Base-by-base conservation (phyloP, 2,113 vertebrate species). In the Taurulus bubalis region DNA sequence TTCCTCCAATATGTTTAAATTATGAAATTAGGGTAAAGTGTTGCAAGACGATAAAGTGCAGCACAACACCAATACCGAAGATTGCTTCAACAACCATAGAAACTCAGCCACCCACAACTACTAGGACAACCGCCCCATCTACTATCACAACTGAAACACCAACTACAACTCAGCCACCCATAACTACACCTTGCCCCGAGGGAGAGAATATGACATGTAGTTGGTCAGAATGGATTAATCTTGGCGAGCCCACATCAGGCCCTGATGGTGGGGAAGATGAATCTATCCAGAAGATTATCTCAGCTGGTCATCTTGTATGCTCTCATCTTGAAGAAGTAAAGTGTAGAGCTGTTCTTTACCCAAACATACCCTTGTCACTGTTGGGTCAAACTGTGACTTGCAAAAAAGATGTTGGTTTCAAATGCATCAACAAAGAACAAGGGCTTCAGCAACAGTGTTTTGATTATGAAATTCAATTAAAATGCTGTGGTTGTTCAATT, bases 401-500 rank as follows among this genome's bases (percentile, higher is more conserved):
- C 8, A 71, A 92, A 0, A 45, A 70, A 36, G 0, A 67, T 16
- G 75, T 85, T 15, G 90, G 88, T 55, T 66, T 90, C 0, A 82
- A 91, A 18, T 95, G 94, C 49, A 28, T 62, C 36, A 95, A 95
- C 53, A 26, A 76, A 1, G 88, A 94, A n/a, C 93, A 94, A 4
- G 90, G 80, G 0, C 20, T 71, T 7, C 72, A 79, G 22, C 30
- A 45, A 28, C 70, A 91, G 36, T 95, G 95, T 40, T 89, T 88
- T 62, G 82, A 90, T 45, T 92, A 92, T 58, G 87, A 92, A 34
- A 77, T 92, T 6, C 63, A 26, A 83, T 83, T 91, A 2, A 69
- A 80, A 24, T 92, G 90, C 51, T 93, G 92, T 77, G 3, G 6
- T 0, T 76, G 78, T 76, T 22, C n/a, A 26, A 15, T 20, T 12